Evolutionary conservation across 1,140 invertebrate genomes (phyloP), one percentile per base, ranked within the genome.

Genomic region (Drusus annulatus): DNA sequence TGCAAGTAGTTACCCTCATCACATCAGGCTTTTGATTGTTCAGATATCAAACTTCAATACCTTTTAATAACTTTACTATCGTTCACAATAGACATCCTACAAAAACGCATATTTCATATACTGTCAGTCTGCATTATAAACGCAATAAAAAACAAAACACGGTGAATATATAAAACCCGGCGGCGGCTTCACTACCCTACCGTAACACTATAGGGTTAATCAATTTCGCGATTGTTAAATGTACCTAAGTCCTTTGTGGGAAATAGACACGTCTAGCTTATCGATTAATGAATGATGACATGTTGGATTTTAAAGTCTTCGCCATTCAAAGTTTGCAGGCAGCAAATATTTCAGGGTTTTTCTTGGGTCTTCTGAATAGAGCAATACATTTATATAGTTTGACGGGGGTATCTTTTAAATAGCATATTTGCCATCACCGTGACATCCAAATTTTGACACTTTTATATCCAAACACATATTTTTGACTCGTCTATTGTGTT

Each of bases 271-370:
- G 8, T 74, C 1, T 23, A 19, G 7, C 36, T 74, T 56, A 56
- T 74, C 69, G 69, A 74, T 74, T 74, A 52, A 74, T 2, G 69
- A 25, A 74, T 74, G 51, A 74, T 74, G 69, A 74, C 69, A 56
- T 21, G 50, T 74, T n/a, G 8, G 50, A 54, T 74, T 74, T 56
- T 54, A 69, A 69, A 45, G 17, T 50, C 13, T n/a, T 69, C 21
- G 7, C 1, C 28, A 19, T 45, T 19, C 17, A 19, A 45, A 45
- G 15, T 8, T 19, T n/a, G 45, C 21, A 65, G 13, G 10, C 21
- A 28, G 10, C 25, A 45, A 45, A 45, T 19, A 56, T 56, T 17
- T 21, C 6, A n/a, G 21, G 54, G 21, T 56, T 56, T 10, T 19
- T 19, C 54, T 56, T 56, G 21, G n/a, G n/a, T 56, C 16, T 56